Conservation (phyloP, 1,140 invertebrate species). For the Aphidius gifuensis region DNA sequence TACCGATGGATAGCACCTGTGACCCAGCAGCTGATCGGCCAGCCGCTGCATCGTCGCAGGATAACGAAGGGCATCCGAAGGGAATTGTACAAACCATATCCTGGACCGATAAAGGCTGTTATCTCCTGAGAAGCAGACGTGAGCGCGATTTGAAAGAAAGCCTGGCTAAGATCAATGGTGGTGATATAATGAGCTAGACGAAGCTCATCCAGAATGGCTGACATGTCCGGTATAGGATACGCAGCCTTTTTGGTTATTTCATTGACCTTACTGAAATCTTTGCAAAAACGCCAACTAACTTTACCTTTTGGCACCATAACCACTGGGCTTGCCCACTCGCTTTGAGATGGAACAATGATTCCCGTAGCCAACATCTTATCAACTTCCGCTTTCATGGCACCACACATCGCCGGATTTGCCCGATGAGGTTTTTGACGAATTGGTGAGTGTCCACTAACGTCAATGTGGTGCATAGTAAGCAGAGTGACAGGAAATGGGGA, state of each 20-base stretch:
- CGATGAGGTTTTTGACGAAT: neutral
- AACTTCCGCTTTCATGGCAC: conserved; percentile 2
- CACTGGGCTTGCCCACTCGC: conserved; percentile 49
- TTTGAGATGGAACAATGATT: conserved; percentile 46
- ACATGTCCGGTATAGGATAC: conserved; percentile 25
- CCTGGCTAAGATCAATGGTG: conserved; percentile 29
- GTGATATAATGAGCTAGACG: neutral
- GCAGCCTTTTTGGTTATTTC: neutral
- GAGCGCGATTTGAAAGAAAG: conserved; percentile 17
- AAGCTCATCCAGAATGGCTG: conserved; percentile 29
- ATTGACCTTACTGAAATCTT: neutral
- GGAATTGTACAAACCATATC: too few species aligned
- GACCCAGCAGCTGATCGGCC: too few species aligned
- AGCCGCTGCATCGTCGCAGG: too few species aligned
- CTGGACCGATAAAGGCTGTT: too few species aligned
- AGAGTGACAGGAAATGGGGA: neutral
- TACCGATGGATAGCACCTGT: too few species aligned
- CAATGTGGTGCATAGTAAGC: neutral
- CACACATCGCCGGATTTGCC: neutral
- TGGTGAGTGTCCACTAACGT: neutral
- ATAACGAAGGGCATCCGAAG: too few species aligned
- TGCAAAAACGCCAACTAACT: conserved; percentile 20
- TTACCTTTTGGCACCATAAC: conserved; percentile 56
- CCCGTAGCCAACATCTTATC: conserved; percentile 35
- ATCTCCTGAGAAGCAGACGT: too few species aligned